Evolutionary conservation across 1,140 invertebrate species (phyloP).

Genomic region (Akabosia matsudoensis): DNA sequence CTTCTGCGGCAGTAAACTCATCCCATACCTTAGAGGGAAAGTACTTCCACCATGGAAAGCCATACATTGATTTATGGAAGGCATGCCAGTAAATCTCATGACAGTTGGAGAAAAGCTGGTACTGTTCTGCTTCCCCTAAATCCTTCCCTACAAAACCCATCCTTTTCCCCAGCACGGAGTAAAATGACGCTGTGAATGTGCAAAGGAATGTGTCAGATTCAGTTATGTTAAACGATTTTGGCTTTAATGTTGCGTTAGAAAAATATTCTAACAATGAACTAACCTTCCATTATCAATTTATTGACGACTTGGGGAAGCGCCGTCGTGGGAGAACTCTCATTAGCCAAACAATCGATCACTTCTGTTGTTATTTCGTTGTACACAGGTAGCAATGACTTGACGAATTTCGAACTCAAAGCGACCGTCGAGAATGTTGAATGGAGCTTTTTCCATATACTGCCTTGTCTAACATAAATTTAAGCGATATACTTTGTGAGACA

Average conservation of each 20-base stretch:
- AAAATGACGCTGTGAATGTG: constrained; percentile 26
- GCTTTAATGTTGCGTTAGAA: no score
- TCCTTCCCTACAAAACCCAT: constrained; percentile 68
- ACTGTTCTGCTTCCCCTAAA: constrained; percentile 28
- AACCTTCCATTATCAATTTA: constrained; percentile 1
- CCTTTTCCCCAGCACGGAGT: constrained; percentile 68
- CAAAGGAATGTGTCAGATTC: neutral
- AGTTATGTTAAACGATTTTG: no score
- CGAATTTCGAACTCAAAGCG: constrained; percentile 49
- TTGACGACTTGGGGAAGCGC: neutral
- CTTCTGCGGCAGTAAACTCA: constrained; percentile 69
- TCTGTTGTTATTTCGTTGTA: constrained; percentile 50
- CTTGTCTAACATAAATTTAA: constrained; percentile 72
- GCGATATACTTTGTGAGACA: no score
- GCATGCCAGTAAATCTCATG: constrained; percentile 50
- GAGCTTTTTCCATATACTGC: constrained; percentile 56
- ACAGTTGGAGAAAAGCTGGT: constrained; percentile 48
- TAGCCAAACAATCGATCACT: constrained; percentile 44
- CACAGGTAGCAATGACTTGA: constrained; percentile 48
- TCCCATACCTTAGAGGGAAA: constrained; percentile 69
- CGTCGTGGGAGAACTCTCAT: neutral
- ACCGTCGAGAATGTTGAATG: constrained; percentile 48
- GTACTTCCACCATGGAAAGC: constrained; percentile 77
- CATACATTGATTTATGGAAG: constrained; percentile 60
- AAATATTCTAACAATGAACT: neutral